Conservation (phyloP, 64 coral and sea anemone genomes). For the Astreopora myriophthalma region DNA sequence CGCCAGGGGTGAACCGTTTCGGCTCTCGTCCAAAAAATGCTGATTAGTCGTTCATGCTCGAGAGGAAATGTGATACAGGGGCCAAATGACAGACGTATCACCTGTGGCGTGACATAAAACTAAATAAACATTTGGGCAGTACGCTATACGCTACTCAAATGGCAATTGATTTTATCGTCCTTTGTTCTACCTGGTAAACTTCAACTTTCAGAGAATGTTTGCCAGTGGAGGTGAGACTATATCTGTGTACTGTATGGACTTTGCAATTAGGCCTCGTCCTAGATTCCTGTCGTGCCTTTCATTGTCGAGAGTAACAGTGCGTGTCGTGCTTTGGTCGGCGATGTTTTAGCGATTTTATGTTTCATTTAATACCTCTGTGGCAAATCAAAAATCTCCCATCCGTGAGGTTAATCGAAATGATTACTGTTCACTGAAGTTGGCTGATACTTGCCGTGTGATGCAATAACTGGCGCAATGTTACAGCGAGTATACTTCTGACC, state of each 20-base stretch:
- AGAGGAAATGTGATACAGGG: background rate
- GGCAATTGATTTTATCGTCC: background rate
- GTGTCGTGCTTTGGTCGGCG: background rate
- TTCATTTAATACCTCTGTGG: background rate
- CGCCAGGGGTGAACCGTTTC: background rate
- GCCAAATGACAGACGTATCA: background rate
- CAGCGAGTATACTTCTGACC: background rate
- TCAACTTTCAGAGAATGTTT: background rate
- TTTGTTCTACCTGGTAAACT: background rate
- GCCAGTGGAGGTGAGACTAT: background rate
- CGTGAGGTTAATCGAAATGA: background rate
- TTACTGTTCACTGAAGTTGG: background rate
- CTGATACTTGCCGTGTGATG: background rate
- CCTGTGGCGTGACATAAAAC: background rate
- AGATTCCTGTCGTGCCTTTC: background rate
- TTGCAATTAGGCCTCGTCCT: background rate
- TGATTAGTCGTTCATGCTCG: background rate
- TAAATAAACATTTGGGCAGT: background rate
- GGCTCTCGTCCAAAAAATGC: background rate
- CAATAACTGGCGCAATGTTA: background rate
- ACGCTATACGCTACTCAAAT: background rate
- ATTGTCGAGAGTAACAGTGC: background rate
- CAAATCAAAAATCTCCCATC: background rate
- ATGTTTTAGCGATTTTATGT: background rate
- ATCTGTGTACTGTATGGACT: background rate